Conservation (phyloP, 1,140 invertebrate species). For the Magallana ariakensis region DNA sequence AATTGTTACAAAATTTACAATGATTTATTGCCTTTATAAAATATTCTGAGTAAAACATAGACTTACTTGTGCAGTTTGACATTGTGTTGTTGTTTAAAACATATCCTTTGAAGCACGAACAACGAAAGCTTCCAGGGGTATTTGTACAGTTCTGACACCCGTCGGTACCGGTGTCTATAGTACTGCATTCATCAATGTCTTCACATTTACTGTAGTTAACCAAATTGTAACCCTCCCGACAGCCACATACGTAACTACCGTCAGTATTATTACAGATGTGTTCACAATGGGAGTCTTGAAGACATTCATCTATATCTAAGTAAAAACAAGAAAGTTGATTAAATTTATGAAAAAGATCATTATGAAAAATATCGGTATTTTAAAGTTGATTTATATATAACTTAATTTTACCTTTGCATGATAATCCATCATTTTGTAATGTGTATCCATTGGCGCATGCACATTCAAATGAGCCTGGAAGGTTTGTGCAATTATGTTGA, state of each 20-base stretch:
- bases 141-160: constrained; percentile 45
- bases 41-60: no score
- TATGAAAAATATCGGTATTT: no score
- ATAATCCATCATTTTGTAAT: constrained; percentile 55
- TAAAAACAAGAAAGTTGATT: no score
- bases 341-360: no score
- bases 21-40: no score
- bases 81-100: neutral
- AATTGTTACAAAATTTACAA: no score
- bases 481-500: constrained; percentile 58
- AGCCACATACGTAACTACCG: constrained; percentile 67
- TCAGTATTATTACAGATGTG: constrained; percentile 64
- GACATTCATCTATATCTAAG: no score
- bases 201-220: constrained; percentile 44
- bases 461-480: constrained; percentile 60
- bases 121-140: constrained; percentile 17
- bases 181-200: constrained; percentile 29
- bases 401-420: constrained; percentile 44
- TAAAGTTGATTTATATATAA: no score
- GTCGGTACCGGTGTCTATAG: neutral
- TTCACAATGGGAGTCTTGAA: no score
- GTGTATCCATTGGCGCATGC: constrained; percentile 60
- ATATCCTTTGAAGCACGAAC: constrained; percentile 20
- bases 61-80: no score
- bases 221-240: constrained; percentile 62